Percentiles rank a stretch among this genome's conserved stretches.
Evolutionary conservation across 2,888 invertebrate genomes (phyloP).

Genomic region (Drosophila prolongata): DNA sequence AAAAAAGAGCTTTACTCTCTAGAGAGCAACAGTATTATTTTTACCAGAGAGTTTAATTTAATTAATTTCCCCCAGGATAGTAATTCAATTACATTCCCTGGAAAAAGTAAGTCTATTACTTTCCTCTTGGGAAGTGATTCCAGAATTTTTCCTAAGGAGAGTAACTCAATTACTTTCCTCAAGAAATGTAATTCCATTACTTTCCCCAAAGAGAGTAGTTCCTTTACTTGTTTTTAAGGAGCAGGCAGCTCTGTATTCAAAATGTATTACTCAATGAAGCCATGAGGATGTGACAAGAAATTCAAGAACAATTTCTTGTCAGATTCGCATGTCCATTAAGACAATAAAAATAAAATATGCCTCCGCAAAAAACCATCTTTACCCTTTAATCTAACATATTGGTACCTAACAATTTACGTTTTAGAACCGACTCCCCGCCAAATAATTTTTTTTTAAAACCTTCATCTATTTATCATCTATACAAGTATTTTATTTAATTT

Average conservation of each 20-base stretch:
- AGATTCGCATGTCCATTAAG: neutral
- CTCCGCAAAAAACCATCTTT: no score
- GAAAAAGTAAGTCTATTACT: neutral
- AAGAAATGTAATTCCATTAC: neutral
- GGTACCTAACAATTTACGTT: no score
- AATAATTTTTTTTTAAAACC: no score
- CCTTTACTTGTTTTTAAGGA: neutral
- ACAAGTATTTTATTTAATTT: constrained; percentile 14
- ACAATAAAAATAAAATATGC: neutral
- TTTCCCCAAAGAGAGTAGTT: constrained; percentile 4
- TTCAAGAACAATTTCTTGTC: neutral
- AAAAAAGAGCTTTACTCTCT: neutral
- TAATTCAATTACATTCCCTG: constrained; percentile 2
- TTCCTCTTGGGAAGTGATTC: neutral
- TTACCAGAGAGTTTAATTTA: neutral
- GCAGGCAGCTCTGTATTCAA: no score
- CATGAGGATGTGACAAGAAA: neutral
- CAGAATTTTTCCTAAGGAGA: neutral
- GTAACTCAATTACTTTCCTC: neutral
- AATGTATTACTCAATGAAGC: no score
- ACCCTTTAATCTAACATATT: no score
- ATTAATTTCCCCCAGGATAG: neutral
- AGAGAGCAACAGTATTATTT: constrained; percentile 1
- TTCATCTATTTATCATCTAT: neutral
- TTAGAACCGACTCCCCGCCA: no score